Base-by-base conservation (phyloP, 2,888 invertebrate species). In the Lasioglossum figueresi region DNA sequence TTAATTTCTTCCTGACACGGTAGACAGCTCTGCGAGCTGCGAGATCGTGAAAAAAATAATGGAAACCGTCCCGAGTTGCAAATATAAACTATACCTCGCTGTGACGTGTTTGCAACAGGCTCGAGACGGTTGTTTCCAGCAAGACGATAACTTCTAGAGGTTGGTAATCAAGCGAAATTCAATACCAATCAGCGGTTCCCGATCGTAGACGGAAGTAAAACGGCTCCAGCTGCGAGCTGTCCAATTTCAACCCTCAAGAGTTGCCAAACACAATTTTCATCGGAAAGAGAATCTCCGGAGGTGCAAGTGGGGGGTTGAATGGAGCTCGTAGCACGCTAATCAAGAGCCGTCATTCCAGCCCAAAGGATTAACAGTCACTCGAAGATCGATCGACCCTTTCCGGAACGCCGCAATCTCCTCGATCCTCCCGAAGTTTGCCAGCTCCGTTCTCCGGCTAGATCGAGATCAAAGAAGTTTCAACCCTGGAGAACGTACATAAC, bases 381-480 rank as follows among this genome's bases (percentile, higher is more conserved):
- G 10, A 71, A 82, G 82, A 77, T 84, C 63, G 83, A 82, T 81
- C 48, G 81, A 43, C 40, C n/a, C 45, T 74, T 82, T 56, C 45
- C 52, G 52, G 76, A 59, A 66, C 31, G 43, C 52, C 19, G 52
- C 59, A 82, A 78, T 84, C 71, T 84, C 63, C 70, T 43, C 71
- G 63, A 84, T 78, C 78, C 45, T 59, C 52, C 59, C 27, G 8
- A 78, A 82, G 63, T 75, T 84, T 75, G 34, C 56, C 48, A 23
- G 37, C 27, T 48, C 66, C 74, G 82, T 52, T 37, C 37, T 0
- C 66, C 8, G 68, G 19, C 66, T 19, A 14, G 77, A 80, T 80
- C 63, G 76, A 79, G 79, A 83, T 85, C 85, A 85, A 85, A 85
- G 83, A 74, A 80, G 70, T 72, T 63, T 77, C 59, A 56, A 77